phyloP scores from a whole-genome alignment of 2,797 vertebrate genomes.

The Acrossocheilus fasciatus region DNA sequence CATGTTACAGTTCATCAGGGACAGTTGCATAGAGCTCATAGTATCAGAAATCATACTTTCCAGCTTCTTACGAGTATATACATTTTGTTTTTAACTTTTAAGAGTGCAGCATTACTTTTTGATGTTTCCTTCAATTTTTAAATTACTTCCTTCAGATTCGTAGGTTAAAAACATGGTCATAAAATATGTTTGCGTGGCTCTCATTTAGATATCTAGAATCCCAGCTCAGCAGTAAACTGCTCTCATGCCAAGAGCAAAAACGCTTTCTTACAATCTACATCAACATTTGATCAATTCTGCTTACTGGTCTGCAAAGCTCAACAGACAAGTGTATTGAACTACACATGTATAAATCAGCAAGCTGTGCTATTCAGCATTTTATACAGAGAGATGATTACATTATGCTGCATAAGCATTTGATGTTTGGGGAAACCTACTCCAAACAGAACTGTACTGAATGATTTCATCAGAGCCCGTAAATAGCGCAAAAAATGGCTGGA shows the following conservation, averaged over 20 bases:
- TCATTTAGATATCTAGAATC: slow-evolving; percentile 34
- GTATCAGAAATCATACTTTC: background rate
- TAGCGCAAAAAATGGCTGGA: slow-evolving; percentile 22
- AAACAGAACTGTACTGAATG: slow-evolving; percentile 15
- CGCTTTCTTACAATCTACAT: slow-evolving; percentile 36
- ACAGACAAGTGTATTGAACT: slow-evolving; percentile 40
- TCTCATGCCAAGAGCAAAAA: slow-evolving; percentile 17
- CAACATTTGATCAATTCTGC: slow-evolving; percentile 53
- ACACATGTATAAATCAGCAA: slow-evolving; percentile 51
- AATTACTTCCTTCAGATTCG: background rate
- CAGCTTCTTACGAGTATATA: background rate
- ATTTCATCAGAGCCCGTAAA: slow-evolving; percentile 35
- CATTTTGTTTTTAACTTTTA: background rate
- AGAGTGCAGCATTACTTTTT: background rate
- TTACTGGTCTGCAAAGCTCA: slow-evolving; percentile 45
- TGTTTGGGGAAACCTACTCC: slow-evolving; percentile 21
- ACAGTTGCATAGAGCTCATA: background rate
- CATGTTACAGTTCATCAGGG: background rate
- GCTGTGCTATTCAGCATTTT: slow-evolving; percentile 40
- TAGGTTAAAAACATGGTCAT: background rate
- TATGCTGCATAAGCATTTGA: slow-evolving; percentile 40
- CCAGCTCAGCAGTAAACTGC: slow-evolving; percentile 38
- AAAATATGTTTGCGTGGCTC: slow-evolving; percentile 19
- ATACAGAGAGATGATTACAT: slow-evolving; percentile 33
- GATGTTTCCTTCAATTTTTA: background rate